These are phyloP conservation scores for Calephelis nemesis DNA, from an alignment of 1,140 invertebrate species.

Conservation along the genomic window DNA sequence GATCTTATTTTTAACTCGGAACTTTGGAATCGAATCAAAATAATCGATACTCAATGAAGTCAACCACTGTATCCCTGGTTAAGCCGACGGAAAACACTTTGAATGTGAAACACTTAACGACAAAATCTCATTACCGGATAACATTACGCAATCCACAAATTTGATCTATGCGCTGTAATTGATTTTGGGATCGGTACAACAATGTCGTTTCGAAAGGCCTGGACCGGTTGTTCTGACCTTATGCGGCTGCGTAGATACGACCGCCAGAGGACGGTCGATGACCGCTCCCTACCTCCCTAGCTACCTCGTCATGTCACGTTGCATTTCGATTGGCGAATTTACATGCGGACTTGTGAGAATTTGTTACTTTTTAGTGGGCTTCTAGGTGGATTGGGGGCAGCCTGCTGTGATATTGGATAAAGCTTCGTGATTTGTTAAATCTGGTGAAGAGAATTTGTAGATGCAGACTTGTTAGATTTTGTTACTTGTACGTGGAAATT, in stretches of 20 bases:
- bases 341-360: slow-evolving; percentile 34
- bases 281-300: slow-evolving; percentile 50
- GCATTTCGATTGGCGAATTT: slow-evolving; percentile 67
- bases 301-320: slow-evolving; percentile 59
- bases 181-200: slow-evolving; percentile 22
- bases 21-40: no score
- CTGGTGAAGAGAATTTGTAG: slow-evolving; percentile 27
- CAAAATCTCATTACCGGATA: slow-evolving; percentile 13
- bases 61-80: not conserved
- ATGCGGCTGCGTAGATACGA: slow-evolving; percentile 67
- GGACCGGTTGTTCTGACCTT: slow-evolving; percentile 54
- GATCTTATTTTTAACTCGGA: no score
- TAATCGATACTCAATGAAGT: no score
- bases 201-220: slow-evolving; percentile 28
- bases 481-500: no score
- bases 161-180: slow-evolving; percentile 17
- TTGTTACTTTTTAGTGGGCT: not conserved
- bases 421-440: no score
- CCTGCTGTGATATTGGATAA: no score
- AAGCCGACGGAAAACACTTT: not conserved
- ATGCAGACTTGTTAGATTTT: slow-evolving; percentile 26
- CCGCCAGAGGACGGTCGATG: slow-evolving; percentile 71
- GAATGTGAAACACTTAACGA: not conserved
- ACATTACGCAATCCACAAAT: slow-evolving; percentile 17
- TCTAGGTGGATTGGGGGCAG: not conserved